phyloP scores from a whole-genome alignment of 2,797 vertebrate species.

The Lepus oiostolus region DNA sequence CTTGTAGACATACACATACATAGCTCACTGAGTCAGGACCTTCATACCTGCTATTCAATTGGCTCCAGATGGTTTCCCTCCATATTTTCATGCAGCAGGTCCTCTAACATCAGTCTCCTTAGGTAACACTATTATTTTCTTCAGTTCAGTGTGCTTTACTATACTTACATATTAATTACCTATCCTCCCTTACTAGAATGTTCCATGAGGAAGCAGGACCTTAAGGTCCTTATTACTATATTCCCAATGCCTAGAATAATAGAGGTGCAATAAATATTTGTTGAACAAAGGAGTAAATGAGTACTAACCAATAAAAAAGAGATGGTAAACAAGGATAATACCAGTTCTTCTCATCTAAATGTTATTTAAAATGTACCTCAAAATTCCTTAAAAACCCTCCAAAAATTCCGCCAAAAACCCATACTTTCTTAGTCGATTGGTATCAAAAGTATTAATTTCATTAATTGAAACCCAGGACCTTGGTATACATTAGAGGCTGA shows the following conservation, averaged over 20 bases:
- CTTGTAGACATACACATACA: background rate
- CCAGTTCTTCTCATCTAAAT: background rate
- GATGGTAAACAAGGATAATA: background rate
- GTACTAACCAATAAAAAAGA: slow-evolving; percentile 8
- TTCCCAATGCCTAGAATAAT: background rate
- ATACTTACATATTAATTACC: slow-evolving; percentile 19
- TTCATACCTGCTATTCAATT: slow-evolving; percentile 42
- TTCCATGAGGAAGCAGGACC: background rate
- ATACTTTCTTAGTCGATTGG: background rate
- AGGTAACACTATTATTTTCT: slow-evolving; percentile 24
- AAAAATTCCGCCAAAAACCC: background rate
- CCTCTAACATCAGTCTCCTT: slow-evolving; percentile 19
- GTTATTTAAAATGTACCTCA: slow-evolving; percentile 51
- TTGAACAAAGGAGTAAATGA: slow-evolving; percentile 41
- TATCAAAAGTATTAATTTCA: slow-evolving; percentile 57
- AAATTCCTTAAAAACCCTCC: slow-evolving; percentile 27
- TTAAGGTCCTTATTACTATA: background rate
- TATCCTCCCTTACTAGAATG: slow-evolving; percentile 15
- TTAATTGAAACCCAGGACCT: slow-evolving; percentile 50
- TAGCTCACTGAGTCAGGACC: slow-evolving; percentile 41
- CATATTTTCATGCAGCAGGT: background rate
- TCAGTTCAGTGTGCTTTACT: slow-evolving; percentile 3
- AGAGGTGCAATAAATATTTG: slow-evolving; percentile 41
- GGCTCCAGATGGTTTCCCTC: background rate
- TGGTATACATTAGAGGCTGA: background rate